These are phyloP conservation scores for Sebastes hopkinsi DNA, from an alignment of 2,797 vertebrate species.

Conservation along the genomic window DNA sequence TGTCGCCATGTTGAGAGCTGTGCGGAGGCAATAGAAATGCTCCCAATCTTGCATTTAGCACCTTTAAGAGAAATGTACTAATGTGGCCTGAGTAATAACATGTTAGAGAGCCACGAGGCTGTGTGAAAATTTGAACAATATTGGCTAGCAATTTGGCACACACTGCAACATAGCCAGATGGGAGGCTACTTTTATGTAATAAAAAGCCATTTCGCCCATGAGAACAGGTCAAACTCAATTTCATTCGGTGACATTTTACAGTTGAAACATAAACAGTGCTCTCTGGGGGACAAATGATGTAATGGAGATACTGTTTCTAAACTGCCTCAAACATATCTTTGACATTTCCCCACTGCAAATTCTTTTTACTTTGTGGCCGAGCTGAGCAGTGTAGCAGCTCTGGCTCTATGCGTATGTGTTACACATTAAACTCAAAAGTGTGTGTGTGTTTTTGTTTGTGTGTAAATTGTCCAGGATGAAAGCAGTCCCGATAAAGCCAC, in stretches of 20 bases:
- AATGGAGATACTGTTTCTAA: background rate
- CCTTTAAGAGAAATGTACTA: background rate
- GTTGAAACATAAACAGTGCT: background rate
- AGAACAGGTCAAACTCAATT: background rate
- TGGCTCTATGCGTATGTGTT: background rate
- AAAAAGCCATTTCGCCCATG: background rate
- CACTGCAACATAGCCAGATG: background rate
- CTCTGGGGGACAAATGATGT: background rate
- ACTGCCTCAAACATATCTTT: background rate
- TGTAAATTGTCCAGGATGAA: slow-evolving; percentile 83
- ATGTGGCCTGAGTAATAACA: background rate
- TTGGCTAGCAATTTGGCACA: background rate
- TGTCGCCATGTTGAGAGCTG: too few species aligned
- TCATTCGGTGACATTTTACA: background rate
- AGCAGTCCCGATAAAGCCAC: slow-evolving; percentile 87
- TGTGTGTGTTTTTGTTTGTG: background rate
- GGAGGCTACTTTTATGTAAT: background rate
- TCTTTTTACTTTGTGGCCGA: background rate
- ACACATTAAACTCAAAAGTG: background rate
- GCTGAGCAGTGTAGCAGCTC: background rate
- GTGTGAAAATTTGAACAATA: background rate
- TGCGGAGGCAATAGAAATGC: too few species aligned
- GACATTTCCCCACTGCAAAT: background rate
- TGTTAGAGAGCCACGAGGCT: background rate
- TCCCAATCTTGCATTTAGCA: too few species aligned